Percentiles rank a stretch among this genome's conserved stretches.
Conservation (phyloP, 2,888 invertebrate genomes). For the Ochropacha duplaris region DNA sequence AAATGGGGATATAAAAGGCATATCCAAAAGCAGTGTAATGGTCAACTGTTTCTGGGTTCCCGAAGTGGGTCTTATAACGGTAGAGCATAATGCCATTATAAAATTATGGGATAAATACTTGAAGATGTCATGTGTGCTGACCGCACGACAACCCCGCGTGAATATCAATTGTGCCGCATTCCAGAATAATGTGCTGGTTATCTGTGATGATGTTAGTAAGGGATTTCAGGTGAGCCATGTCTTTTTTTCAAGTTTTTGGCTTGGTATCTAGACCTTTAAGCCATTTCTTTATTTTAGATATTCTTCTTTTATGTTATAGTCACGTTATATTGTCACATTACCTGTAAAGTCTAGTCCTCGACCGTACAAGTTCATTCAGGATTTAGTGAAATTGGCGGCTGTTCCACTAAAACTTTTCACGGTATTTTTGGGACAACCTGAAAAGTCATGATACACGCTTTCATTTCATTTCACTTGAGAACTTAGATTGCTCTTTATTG, state of each 20-base stretch:
- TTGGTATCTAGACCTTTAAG: no score
- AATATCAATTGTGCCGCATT: conserved; percentile 60
- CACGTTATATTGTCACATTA: no score
- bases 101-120: conserved; percentile 66
- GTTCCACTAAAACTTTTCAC: no score
- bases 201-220: conserved; percentile 64
- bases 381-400: no score
- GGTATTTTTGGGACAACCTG: no score
- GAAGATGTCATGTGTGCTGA: conserved; percentile 54
- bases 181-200: conserved; percentile 59
- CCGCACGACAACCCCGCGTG: conserved; percentile 57
- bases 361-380: no score
- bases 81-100: conserved; percentile 66
- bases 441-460: no score
- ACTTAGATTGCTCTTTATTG: no score
- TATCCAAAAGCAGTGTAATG: conserved; percentile 51
- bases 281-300: no score
- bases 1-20: conserved; percentile 47
- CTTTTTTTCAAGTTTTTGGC: neutral
- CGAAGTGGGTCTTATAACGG: conserved; percentile 59
- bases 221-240: conserved; percentile 59
- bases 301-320: no score
- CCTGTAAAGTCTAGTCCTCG: no score
- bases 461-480: no score
- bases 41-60: conserved; percentile 65